Evolutionary conservation across 1,140 invertebrate genomes (phyloP).

Genomic region (Calephelis virginiensis): DNA sequence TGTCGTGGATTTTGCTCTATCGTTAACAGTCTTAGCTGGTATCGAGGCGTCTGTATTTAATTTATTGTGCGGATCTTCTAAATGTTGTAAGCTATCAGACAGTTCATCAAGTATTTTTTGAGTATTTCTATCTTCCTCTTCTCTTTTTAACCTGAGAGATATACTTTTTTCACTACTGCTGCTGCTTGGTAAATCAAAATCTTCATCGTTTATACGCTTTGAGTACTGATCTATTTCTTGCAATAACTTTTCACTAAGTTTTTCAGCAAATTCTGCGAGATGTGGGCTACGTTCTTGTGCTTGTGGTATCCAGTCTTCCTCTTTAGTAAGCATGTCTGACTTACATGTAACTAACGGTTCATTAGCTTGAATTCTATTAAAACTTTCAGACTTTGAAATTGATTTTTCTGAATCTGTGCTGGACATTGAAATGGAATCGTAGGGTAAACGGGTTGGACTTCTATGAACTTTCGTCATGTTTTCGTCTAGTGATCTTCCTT

Average conservation of each 20-base stretch:
- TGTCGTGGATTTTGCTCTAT: slow-evolving; percentile 74
- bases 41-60: slow-evolving; percentile 36
- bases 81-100: slow-evolving; percentile 73
- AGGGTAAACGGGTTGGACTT: slow-evolving; percentile 71
- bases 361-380: slow-evolving; percentile 70
- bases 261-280: slow-evolving; percentile 88
- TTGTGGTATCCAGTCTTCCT: slow-evolving; percentile 78
- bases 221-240: slow-evolving; percentile 86
- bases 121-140: slow-evolving; percentile 70
- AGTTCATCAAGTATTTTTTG: slow-evolving; percentile 70
- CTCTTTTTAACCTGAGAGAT: slow-evolving; percentile 59
- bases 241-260: slow-evolving; percentile 85
- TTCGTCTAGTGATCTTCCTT: slow-evolving; percentile 73
- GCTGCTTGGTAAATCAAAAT: slow-evolving; percentile 73
- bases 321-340: slow-evolving; percentile 71
- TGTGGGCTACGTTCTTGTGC: slow-evolving; percentile 83
- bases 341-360: slow-evolving; percentile 75
- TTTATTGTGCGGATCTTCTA: slow-evolving; percentile 80
- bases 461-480: slow-evolving; percentile 66
- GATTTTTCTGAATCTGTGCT: slow-evolving; percentile 77
- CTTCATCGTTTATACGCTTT: slow-evolving; percentile 75
- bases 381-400: slow-evolving; percentile 77
- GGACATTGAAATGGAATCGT: slow-evolving; percentile 74
- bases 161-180: slow-evolving; percentile 74
- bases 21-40: slow-evolving; percentile 70